phyloP scores from a whole-genome alignment of 2,113 vertebrate species.

The Toxotes chatareus region DNA sequence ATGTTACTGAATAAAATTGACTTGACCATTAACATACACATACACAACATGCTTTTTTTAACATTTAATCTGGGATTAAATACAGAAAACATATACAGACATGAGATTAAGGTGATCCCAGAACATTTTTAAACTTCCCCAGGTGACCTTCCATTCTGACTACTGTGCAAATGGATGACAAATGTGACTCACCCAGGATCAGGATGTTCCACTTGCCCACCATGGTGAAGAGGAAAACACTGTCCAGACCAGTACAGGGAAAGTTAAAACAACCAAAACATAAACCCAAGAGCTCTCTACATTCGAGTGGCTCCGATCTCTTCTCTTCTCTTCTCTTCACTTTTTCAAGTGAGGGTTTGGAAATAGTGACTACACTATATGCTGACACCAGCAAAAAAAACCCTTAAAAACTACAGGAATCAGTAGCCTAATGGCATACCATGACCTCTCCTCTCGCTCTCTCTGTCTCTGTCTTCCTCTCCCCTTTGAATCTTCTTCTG shows the following conservation, averaged over 20 bases:
- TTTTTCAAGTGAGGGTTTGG: background rate
- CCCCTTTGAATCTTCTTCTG: slow-evolving; percentile 10
- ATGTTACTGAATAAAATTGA: background rate
- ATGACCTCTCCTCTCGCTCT: background rate
- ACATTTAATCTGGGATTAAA: background rate
- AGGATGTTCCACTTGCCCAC: slow-evolving; percentile 53
- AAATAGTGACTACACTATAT: background rate
- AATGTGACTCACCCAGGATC: slow-evolving; percentile 77
- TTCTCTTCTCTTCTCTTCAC: background rate
- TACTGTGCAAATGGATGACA: slow-evolving; percentile 23
- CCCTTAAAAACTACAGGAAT: background rate
- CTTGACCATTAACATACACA: background rate
- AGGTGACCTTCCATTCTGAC: slow-evolving; percentile 35
- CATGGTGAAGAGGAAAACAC: slow-evolving; percentile 64
- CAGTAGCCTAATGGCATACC: background rate
- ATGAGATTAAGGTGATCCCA: background rate
- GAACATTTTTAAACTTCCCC: background rate
- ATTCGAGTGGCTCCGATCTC: background rate
- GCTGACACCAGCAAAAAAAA: slow-evolving; percentile 2
- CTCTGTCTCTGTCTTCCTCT: background rate
- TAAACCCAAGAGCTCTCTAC: background rate
- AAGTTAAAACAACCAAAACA: slow-evolving; percentile 23
- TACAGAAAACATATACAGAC: background rate
- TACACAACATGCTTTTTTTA: no score
- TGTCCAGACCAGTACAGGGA: slow-evolving; percentile 6